Base-by-base conservation (phyloP, 2,888 invertebrate species). In the Yponomeuta sedellus region DNA sequence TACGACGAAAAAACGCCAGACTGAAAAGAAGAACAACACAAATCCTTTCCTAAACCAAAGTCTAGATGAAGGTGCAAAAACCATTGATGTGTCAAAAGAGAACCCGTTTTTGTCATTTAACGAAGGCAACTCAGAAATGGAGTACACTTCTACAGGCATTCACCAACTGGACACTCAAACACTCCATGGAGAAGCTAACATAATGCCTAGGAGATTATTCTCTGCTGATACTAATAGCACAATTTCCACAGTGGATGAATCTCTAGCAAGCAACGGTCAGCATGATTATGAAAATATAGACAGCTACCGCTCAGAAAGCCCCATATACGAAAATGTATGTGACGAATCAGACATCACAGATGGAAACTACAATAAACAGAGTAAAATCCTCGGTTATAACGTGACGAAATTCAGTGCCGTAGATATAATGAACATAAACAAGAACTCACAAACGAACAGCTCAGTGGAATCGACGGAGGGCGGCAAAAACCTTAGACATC, bases 341-440 rank as follows among this genome's bases (percentile, higher is more conserved):
- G 85, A 81, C 2, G 82, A 81, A 66, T 39, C 22, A 40, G 44
- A 52, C 16, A 52, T 44, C 12, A 59, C 10, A 40, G 82, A 84
- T 52, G 57, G 68, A n/a, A 71, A 65, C 67, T 78, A 77, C 34
- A 91, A 91, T 68, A 92, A 92, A 69, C 91, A 90, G 74, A 91
- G 91, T 67, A 89, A 91, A 75, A 80, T 92, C n/a, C 71, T 92
- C 40, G 92, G 92, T 0, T 81, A 77, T 68, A 90, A 92, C 65
- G 91, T 92, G 0, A 88, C 91, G 1, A 83, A 84, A 4, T 91
- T 91, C 68, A 88, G 82, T 70, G 83, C 86, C 10, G 67, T 79
- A 34, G 91, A 91, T 66, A 92, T 91, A 1, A 81, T 91, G 76
- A 90, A 90, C 69, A 68, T 89, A n/a, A 89, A 89, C 63, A 89